A percentile compares a stretch with the other conserved stretches of the same genome.
Conservation (phyloP, 37 sponge, comb jelly and placozoan genomes). For the Chondrilla cf. caribensis region DNA sequence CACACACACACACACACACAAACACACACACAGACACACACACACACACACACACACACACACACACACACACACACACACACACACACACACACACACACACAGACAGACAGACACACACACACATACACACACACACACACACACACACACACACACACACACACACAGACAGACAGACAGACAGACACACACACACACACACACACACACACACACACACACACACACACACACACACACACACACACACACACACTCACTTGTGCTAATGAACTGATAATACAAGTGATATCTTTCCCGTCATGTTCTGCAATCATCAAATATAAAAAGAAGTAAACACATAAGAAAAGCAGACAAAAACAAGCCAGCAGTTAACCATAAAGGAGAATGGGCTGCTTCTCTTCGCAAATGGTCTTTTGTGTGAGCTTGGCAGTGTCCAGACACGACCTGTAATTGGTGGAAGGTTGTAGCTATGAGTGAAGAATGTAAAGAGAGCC, state of each 20-base stretch:
- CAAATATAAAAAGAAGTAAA: too few species aligned
- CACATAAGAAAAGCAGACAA: not conserved
- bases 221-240: too few species aligned
- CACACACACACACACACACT: not conserved
- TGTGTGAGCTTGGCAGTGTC: conserved; percentile 15
- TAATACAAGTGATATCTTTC: conserved; percentile 79
- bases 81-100: too few species aligned
- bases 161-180: too few species aligned
- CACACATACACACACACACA: too few species aligned
- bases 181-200: too few species aligned
- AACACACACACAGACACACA: too few species aligned
- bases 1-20: too few species aligned
- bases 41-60: too few species aligned
- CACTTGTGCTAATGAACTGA: conserved; percentile 76
- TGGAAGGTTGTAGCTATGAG: not conserved
- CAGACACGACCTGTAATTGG: conserved; percentile 29
- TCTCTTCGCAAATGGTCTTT: conserved; percentile 23
- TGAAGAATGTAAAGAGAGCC: not conserved
- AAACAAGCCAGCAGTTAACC: conserved; percentile 31
- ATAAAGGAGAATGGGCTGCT: conserved; percentile 28
- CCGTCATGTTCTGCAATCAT: conserved; percentile 59
- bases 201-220: too few species aligned
- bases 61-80: too few species aligned
- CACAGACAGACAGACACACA: not conserved
- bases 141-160: too few species aligned